phyloP scores from a whole-genome alignment of 2,113 vertebrate genomes.

The Ochotona princeps region DNA sequence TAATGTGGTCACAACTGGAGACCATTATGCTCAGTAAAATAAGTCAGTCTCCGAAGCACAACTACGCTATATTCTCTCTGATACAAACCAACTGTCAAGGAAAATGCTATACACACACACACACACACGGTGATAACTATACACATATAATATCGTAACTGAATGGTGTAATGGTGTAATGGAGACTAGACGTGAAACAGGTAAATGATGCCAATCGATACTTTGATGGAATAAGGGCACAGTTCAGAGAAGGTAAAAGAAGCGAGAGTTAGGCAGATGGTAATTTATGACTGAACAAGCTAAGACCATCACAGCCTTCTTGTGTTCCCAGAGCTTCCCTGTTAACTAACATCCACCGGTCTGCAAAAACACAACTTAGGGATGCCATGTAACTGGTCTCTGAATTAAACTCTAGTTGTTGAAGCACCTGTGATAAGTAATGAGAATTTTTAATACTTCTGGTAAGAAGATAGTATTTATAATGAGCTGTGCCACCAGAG shows the following conservation, averaged over 20 bases:
- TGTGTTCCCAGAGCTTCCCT: not conserved
- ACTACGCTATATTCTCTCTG: too few relatives aligned
- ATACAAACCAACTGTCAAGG: too few relatives aligned
- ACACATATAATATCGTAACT: too few relatives aligned
- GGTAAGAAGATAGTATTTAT: constrained; percentile 83
- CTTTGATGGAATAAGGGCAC: not conserved
- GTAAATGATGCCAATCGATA: not conserved
- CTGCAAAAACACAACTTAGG: constrained; percentile 34
- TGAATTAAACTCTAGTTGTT: constrained; percentile 80
- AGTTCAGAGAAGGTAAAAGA: not conserved
- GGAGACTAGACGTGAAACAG: not conserved
- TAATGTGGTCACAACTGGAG: too few relatives aligned
- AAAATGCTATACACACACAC: too few relatives aligned
- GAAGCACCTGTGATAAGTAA: constrained; percentile 78
- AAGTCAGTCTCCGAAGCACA: too few relatives aligned
- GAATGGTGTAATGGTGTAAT: too few relatives aligned
- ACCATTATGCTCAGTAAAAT: too few relatives aligned
- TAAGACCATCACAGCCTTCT: not conserved
- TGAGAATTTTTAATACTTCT: constrained; percentile 79
- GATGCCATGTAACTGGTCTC: constrained; percentile 62
- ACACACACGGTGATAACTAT: too few relatives aligned
- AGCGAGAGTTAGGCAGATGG: not conserved
- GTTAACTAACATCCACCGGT: not conserved
- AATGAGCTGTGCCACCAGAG: constrained; percentile 75
- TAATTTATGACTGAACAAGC: not conserved